phyloP scores from a whole-genome alignment of 1,140 invertebrate genomes.

The Drosophila kanapiae region DNA sequence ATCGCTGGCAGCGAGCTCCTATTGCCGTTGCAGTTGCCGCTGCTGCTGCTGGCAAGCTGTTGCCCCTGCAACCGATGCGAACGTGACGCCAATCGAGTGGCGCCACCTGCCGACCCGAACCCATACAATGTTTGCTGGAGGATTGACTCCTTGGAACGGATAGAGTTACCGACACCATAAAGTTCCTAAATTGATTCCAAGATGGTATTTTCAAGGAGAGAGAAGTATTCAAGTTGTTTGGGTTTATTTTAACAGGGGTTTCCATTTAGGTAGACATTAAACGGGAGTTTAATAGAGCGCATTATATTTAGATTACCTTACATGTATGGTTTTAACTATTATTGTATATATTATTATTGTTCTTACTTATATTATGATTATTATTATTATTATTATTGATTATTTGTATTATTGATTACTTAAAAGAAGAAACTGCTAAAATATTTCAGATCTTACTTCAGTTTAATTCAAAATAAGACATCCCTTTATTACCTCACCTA shows the following conservation, averaged over 20 bases:
- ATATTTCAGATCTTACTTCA: too few species aligned
- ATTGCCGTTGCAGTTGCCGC: slow-evolving; percentile 1
- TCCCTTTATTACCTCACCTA: neutral
- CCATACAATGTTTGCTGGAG: slow-evolving; percentile 4
- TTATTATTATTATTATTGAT: neutral
- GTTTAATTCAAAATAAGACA: neutral
- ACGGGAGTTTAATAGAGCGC: neutral
- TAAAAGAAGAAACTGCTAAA: too few species aligned
- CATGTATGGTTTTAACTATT: neutral
- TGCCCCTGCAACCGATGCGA: slow-evolving; percentile 40
- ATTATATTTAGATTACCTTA: too few species aligned
- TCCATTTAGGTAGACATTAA: neutral
- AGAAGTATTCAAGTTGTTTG: neutral
- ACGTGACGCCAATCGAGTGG: slow-evolving; percentile 75
- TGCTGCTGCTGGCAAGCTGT: neutral
- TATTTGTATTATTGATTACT: neutral
- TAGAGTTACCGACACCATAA: slow-evolving; percentile 29
- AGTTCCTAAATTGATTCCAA: slow-evolving; percentile 13
- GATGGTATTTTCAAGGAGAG: neutral
- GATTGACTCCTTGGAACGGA: slow-evolving; percentile 5
- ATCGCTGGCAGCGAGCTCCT: slow-evolving; percentile 51
- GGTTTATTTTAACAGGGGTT: neutral
- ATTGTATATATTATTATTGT: neutral
- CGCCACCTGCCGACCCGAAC: slow-evolving; percentile 64
- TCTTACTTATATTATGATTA: too few species aligned